Conservation (phyloP, 2,797 vertebrate genomes). For the Gymnoscopelus microlampas region DNA sequence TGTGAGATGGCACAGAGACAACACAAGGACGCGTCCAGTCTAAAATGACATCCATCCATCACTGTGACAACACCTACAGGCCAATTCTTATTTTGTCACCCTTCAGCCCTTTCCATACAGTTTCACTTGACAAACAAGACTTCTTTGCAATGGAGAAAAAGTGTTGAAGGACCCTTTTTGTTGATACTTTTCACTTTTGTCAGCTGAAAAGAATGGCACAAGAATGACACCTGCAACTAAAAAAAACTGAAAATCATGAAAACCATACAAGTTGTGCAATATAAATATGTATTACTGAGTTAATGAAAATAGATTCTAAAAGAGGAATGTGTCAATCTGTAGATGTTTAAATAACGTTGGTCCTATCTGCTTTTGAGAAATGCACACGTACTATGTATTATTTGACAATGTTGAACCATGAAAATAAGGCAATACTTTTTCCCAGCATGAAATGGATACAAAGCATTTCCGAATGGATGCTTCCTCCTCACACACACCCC, state of each 20-base stretch:
- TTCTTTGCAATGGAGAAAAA: too few relatives aligned
- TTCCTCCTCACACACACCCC: background rate
- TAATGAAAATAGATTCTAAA: background rate
- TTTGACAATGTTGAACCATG: too few relatives aligned
- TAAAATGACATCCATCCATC: conserved; percentile 54
- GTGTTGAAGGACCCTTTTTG: too few relatives aligned
- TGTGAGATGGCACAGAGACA: conserved; percentile 77
- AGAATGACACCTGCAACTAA: background rate
- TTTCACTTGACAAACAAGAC: too few relatives aligned
- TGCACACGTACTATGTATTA: too few relatives aligned
- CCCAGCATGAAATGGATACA: background rate
- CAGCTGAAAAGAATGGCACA: conserved; percentile 6
- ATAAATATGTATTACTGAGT: background rate
- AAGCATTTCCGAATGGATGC: conserved; percentile 1
- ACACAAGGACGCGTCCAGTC: conserved; percentile 73
- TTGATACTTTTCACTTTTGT: too few relatives aligned
- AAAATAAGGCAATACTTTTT: too few relatives aligned
- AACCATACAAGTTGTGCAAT: background rate
- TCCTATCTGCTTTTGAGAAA: too few relatives aligned
- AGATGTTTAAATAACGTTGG: too few relatives aligned
- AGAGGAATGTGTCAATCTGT: conserved; percentile 11
- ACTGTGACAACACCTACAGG: background rate
- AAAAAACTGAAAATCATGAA: background rate
- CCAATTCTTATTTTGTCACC: too few relatives aligned
- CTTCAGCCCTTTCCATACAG: background rate